Conservation (phyloP, 2,888 invertebrate species). For the Tenthredo mesomela region DNA sequence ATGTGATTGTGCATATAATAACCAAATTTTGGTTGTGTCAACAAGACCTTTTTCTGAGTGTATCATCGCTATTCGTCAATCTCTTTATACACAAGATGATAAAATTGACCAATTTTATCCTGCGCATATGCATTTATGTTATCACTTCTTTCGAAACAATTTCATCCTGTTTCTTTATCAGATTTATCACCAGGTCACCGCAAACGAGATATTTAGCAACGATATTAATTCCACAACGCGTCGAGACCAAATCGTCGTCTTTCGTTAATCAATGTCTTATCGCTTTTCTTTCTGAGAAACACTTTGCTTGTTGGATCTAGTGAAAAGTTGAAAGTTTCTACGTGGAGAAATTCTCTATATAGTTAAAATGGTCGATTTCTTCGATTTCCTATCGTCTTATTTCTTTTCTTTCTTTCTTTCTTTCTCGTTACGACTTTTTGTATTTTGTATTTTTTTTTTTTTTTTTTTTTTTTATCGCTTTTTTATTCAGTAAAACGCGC, state of each 20-base stretch:
- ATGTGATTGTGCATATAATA: no score
- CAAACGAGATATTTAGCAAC: background rate
- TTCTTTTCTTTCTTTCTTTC: background rate
- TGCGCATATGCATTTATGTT: background rate
- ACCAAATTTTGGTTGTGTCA: no score
- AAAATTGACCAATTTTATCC: background rate
- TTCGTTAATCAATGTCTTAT: background rate
- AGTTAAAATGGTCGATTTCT: background rate
- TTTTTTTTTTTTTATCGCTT: background rate
- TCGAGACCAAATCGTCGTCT: no score
- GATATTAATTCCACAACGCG: no score
- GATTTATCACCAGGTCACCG: background rate
- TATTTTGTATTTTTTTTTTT: background rate
- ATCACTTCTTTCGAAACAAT: background rate
- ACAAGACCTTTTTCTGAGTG: no score
- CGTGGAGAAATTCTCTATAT: background rate
- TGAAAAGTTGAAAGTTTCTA: background rate
- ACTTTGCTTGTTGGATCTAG: background rate
- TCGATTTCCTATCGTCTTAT: background rate
- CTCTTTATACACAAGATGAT: background rate
- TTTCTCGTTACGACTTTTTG: background rate
- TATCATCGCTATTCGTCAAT: background rate
- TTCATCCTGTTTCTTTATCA: background rate
- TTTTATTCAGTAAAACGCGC: constrained; percentile 8
- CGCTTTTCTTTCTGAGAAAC: background rate